Conservation (phyloP, 2,113 vertebrate species). For the Ciconia stormi region DNA sequence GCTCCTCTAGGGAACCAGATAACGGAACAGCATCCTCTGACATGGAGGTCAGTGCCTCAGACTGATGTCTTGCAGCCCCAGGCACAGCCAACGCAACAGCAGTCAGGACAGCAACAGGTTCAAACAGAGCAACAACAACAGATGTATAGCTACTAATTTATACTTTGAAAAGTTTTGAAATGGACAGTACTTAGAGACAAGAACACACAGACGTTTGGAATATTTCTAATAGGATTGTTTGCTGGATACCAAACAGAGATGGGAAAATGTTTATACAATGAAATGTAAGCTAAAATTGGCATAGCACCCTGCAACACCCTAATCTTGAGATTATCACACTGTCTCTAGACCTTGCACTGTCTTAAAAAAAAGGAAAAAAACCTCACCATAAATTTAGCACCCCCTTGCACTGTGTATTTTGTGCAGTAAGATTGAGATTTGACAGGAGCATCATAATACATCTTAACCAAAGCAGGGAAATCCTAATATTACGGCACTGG, state of each 20-base stretch:
- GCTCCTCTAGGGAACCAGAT: slow-evolving; percentile 83
- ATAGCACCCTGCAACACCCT: background rate
- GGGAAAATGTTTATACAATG: background rate
- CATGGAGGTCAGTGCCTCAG: slow-evolving; percentile 87
- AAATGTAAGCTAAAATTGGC: background rate
- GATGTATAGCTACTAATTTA: slow-evolving; percentile 91
- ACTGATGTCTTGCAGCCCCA: slow-evolving; percentile 71
- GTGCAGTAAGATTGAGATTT: background rate
- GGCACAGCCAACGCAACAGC: slow-evolving; percentile 59
- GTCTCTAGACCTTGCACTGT: background rate
- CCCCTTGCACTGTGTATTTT: background rate
- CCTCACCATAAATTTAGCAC: background rate
- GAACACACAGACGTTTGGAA: background rate
- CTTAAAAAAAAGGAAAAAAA: background rate
- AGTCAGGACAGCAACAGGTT: slow-evolving; percentile 69
- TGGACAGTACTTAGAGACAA: background rate
- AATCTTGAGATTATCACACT: background rate
- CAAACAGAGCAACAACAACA: slow-evolving; percentile 81
- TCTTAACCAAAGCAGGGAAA: background rate
- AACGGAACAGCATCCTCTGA: slow-evolving; percentile 81
- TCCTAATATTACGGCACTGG: background rate
- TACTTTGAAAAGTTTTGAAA: background rate
- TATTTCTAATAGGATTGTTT: slow-evolving; percentile 7
- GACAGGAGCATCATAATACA: background rate
- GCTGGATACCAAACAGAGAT: slow-evolving; percentile 70